A percentile compares a stretch with the other conserved stretches of the same genome.
Evolutionary conservation across 2,113 vertebrate species (phyloP).

Genomic region (Bubo scandiacus): DNA sequence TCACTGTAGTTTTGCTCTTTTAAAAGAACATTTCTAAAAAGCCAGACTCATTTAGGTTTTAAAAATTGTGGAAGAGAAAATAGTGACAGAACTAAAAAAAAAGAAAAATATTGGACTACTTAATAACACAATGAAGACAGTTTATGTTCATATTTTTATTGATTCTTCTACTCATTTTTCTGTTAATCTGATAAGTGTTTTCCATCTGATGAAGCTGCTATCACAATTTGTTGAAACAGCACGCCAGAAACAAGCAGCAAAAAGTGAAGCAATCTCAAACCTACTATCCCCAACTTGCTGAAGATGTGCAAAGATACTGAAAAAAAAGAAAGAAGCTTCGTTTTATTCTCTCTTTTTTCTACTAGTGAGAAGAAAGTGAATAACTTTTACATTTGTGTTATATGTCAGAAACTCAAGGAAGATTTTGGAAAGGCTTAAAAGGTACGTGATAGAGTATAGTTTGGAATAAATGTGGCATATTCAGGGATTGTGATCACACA

Average conservation of each 20-base stretch:
- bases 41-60: neutral
- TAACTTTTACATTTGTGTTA: neutral
- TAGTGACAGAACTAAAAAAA: neutral
- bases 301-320: neutral
- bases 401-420: neutral
- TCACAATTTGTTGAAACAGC: neutral
- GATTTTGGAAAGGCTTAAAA: neutral
- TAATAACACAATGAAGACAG: neutral
- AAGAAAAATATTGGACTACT: neutral
- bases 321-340: neutral
- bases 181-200: neutral
- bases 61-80: neutral
- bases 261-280: neutral
- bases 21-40: neutral
- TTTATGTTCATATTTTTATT: neutral
- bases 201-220: neutral
- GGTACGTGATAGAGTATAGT: neutral
- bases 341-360: neutral
- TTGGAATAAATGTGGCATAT: neutral
- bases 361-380: neutral
- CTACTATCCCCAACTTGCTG: neutral
- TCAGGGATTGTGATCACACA: neutral
- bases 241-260: neutral
- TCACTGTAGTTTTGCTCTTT: neutral
- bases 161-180: neutral